These are phyloP conservation scores for Myrmophylax atrothorax DNA, from an alignment of 2,113 vertebrate species.

Conservation along the genomic window DNA sequence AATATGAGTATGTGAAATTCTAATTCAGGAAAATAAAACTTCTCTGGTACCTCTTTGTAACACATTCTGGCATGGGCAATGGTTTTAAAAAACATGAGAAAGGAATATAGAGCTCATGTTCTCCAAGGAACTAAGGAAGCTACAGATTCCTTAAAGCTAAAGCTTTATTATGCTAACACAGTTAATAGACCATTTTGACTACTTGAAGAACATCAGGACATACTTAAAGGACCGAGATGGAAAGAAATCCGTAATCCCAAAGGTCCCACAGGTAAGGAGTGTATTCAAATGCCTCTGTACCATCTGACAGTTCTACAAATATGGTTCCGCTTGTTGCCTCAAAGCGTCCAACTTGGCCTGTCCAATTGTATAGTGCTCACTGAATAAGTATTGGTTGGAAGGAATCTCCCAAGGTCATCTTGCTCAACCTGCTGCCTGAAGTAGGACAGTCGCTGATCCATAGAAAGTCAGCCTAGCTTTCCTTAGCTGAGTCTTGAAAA, in stretches of 20 bases:
- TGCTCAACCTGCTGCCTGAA: background rate
- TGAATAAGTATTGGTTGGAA: background rate
- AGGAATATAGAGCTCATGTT: background rate
- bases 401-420: background rate
- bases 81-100: background rate
- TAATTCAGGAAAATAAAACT: background rate
- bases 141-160: background rate
- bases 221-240: background rate
- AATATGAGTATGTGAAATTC: background rate
- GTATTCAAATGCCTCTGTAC: background rate
- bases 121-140: background rate
- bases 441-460: fast-evolving
- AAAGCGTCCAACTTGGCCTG: background rate
- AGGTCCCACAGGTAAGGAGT: background rate
- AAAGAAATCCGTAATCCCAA: background rate
- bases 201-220: background rate
- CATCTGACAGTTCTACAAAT: background rate
- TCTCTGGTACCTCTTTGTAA: background rate
- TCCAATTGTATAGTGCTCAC: background rate
- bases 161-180: background rate
- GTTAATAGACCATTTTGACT: background rate
- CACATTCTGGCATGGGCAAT: background rate
- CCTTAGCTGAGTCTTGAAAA: background rate
- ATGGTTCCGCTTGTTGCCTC: background rate
- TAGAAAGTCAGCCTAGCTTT: background rate